A percentile compares a stretch with the other conserved stretches of the same genome.
Conservation (phyloP, 2,888 invertebrate genomes). For the Hirtodrosophila histrioides region DNA sequence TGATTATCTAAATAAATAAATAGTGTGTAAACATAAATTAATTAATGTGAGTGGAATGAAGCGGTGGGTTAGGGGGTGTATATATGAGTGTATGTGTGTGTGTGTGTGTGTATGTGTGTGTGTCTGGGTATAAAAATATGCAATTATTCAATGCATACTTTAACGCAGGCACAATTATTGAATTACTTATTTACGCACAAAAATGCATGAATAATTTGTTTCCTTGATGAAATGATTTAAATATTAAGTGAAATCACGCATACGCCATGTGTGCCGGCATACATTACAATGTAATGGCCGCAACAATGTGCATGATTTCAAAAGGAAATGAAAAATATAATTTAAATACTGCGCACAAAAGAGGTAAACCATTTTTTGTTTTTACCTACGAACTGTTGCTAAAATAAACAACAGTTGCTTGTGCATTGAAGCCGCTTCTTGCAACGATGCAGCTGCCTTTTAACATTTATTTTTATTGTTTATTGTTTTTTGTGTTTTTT, state of each 20-base stretch:
- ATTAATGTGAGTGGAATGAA: neutral
- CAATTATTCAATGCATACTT: conserved; percentile 21
- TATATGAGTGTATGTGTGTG: neutral
- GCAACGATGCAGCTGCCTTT: too few species aligned
- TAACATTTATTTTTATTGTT: neutral
- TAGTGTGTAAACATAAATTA: neutral
- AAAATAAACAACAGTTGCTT: neutral
- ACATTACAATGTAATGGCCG: conserved; percentile 5
- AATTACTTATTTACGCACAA: conserved; percentile 49
- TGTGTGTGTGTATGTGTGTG: conserved; percentile 9
- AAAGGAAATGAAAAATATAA: conserved; percentile 1
- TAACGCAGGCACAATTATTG: conserved; percentile 39
- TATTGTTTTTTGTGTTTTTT: conserved; percentile 3
- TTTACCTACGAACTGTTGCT: neutral
- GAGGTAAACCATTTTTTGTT: neutral
- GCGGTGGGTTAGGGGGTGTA: neutral
- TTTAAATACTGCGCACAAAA: too few species aligned
- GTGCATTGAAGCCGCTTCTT: neutral
- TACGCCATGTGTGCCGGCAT: conserved; percentile 27
- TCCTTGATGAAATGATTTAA: conserved; percentile 19
- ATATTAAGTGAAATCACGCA: conserved; percentile 33
- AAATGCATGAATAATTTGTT: conserved; percentile 38
- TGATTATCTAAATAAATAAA: conserved; percentile 37
- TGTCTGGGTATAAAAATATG: conserved; percentile 11
- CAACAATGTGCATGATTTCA: conserved; percentile 2